Base-by-base conservation (phyloP, 2,888 invertebrate genomes). In the Dicranocentrus wangi region DNA sequence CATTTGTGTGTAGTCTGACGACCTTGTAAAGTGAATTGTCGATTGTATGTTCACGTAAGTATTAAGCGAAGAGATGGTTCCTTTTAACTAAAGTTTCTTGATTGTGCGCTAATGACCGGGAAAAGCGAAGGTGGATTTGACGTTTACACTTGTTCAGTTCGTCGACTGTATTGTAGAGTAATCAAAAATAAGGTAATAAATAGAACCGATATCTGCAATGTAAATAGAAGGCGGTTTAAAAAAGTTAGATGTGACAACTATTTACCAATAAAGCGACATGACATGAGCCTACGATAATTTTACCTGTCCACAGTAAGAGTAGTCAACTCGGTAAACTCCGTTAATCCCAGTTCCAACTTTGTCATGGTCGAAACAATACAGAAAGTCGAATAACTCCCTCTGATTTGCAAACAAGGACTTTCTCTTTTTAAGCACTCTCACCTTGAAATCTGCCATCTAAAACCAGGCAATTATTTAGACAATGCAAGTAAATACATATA, bases 241-340 rank as follows among this genome's bases (percentile, higher is more conserved):
- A 28, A 39, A 39, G 1, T 1, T n/a, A n/a, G n/a, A n/a, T n/a
- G n/a, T n/a, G n/a, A n/a, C n/a, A n/a, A n/a, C n/a, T n/a, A n/a
- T n/a, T n/a, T n/a, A n/a, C n/a, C n/a, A n/a, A n/a, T n/a, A n/a
- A n/a, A 51, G n/a, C 3, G 13, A 51, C n/a, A 10, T 51, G 17
- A n/a, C 55, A 23, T 55, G 17, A 19, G 10, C 53, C 1, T 53
- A 53, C 13, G 7, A 39, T 39, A 5, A 10, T 2, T 17, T 58
- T 60, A 72, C 72, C 8, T 72, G 72, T n/a, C 61, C 72, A 47
- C 58, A 61, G 32, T 23, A 72, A n/a, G 42, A 47, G 28, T 72
- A 72, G 17, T 72, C 61, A 1, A 72, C 27, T 1, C 8, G 23
- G 51, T 32, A 65, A 13, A 73, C 63, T 17, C 73, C 73, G 10